Base-by-base conservation (phyloP, 2,113 vertebrate species). In the Gavialis gangeticus region DNA sequence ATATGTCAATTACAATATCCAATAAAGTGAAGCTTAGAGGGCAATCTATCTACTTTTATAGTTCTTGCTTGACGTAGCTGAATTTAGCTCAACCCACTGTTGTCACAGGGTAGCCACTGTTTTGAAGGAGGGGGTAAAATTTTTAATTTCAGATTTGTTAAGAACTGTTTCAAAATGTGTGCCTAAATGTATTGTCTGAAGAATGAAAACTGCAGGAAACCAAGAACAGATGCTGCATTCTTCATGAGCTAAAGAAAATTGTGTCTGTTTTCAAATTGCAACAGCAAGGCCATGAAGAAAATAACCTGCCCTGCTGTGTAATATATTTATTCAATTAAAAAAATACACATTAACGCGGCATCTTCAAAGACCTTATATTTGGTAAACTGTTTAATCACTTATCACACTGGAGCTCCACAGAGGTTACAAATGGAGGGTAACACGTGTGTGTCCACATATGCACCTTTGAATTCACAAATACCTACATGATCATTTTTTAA, bases 1-100 rank as follows among this genome's bases (percentile, higher is more conserved):
- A 98, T 98, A 98, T 99, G 98, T 99, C 99, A 99, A 99, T 99
- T 98, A 99, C 97, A 98, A 98, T 98, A 98, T 98, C 98, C 98
- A 98, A 98, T 98, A 99, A 99, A 99, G 98, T 98, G 98, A 99
- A 97, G 98, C 98, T 98, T 98, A 97, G 98, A 98, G 98, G 98
- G 98, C 98, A 98, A 98, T 98, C 98, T 98, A 98, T 99, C 98
- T 98, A 92, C 97, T 98, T 98, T 98, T 98, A 98, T 98, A 98
- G 98, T 97, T 98, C 97, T 98, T 98, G 96, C 97, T 97, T 98
- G 97, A 98, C 95, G 75, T 90, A 83, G 97, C 97, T 92, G 98
- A 96, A 98, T 98, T 97, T 96, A 96, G 96, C 96, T 98, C 97
- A 97, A 59, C 97, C 97, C 97, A 98, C 97, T 97, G 97, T 98